A percentile compares a stretch with the other conserved stretches of the same genome.
Conservation (phyloP, 2,113 vertebrate species). For the Promerops cafer region DNA sequence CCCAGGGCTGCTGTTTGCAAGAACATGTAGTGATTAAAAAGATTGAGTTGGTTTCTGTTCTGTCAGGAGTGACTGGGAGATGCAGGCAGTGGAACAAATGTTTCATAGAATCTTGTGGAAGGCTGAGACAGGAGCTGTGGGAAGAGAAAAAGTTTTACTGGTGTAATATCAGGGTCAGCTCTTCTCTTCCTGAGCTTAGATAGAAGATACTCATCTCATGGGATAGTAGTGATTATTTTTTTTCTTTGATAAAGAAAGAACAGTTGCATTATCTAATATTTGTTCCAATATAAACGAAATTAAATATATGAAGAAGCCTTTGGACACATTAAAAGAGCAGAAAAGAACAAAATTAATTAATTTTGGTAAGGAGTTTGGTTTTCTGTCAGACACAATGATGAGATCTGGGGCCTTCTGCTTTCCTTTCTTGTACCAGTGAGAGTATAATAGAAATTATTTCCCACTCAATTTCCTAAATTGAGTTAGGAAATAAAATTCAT, state of each 20-base stretch:
- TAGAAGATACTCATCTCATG: background rate
- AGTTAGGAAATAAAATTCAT: background rate
- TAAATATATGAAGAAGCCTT: background rate
- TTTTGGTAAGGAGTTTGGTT: background rate
- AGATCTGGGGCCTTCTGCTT: background rate
- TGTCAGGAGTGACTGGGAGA: background rate
- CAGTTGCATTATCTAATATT: background rate
- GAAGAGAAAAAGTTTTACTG: background rate
- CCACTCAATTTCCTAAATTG: background rate
- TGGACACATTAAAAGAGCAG: background rate
- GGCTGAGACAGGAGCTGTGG: background rate
- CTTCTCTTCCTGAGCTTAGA: background rate
- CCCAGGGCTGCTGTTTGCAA: background rate
- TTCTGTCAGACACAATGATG: background rate
- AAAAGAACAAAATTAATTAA: background rate
- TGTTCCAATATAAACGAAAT: background rate
- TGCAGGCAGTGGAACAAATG: background rate
- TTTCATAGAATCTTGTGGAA: background rate
- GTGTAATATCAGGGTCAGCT: background rate
- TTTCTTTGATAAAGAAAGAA: background rate
- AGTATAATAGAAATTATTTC: background rate
- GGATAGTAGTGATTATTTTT: background rate
- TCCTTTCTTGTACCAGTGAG: background rate
- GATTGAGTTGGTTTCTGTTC: background rate
- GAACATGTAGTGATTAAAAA: background rate